These are phyloP conservation scores for Pterophyllum scalare DNA, from an alignment of 2,113 vertebrate species.

Conservation along the genomic window DNA sequence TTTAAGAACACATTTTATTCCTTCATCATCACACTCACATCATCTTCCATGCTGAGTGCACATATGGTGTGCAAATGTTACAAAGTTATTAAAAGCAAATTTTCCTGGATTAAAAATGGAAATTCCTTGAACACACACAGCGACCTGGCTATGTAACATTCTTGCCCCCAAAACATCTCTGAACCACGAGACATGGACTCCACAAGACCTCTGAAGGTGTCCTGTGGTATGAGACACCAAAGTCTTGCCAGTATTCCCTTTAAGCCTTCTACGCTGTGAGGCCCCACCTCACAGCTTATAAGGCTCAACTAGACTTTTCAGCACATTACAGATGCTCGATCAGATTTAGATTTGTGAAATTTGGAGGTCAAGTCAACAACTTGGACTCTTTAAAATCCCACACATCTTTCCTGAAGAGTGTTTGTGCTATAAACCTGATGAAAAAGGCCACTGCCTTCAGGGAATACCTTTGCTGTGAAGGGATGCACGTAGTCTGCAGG, in stretches of 20 bases:
- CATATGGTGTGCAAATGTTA: slow-evolving; percentile 1
- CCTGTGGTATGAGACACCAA: neutral
- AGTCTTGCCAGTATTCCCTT: neutral
- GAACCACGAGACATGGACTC: neutral
- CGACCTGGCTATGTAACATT: neutral
- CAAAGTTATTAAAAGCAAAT: neutral
- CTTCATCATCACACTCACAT: neutral
- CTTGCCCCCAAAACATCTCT: neutral
- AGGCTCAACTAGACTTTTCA: neutral
- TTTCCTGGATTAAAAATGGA: slow-evolving; percentile 1
- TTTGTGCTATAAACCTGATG: neutral
- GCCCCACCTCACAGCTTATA: too few species aligned
- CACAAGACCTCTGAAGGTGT: neutral
- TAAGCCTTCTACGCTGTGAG: neutral
- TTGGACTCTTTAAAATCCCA: neutral
- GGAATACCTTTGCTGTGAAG: neutral
- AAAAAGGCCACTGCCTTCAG: neutral
- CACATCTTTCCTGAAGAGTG: neutral
- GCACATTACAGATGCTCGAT: rapidly evolving
- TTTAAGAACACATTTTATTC: neutral
- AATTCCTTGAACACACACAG: neutral
- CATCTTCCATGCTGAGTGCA: neutral
- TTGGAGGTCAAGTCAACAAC: neutral
- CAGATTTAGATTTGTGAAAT: neutral
- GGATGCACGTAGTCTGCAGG: neutral